Evolutionary conservation across 2,113 vertebrate genomes (phyloP).

Genomic region (Grammomys surdaster): DNA sequence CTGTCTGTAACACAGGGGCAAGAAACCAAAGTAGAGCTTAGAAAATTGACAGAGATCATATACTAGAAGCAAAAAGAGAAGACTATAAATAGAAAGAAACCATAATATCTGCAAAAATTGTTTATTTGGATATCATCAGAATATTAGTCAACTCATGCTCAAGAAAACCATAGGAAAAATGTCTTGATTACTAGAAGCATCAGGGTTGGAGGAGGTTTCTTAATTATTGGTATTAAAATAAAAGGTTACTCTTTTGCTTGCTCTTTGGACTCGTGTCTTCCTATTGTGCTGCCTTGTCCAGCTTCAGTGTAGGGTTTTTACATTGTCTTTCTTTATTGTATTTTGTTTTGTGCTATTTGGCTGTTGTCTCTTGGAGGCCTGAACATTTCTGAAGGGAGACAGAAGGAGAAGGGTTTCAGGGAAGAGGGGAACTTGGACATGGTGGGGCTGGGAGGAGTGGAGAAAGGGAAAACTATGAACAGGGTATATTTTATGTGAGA

Average conservation of each 20-base stretch:
- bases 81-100: not conserved
- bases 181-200: not conserved
- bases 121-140: not conserved
- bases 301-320: not conserved
- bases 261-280: not conserved
- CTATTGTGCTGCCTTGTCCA: not conserved
- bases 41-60: not conserved
- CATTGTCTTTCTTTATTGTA: not conserved
- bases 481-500: not conserved
- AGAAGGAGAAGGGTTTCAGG: no score
- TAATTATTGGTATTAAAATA: not conserved
- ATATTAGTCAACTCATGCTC: not conserved
- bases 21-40: not conserved
- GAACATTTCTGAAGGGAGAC: not conserved
- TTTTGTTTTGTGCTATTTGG: not conserved
- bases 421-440: not conserved
- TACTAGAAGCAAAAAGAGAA: not conserved
- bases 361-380: not conserved
- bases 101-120: not conserved
- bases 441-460: not conserved
- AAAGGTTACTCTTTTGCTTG: not conserved
- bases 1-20: not conserved
- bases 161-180: not conserved
- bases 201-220: not conserved
- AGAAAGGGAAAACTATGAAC: not conserved